A percentile compares a stretch with the other conserved stretches of the same genome.
These are phyloP conservation scores for Drosophila neonasuta DNA, from an alignment of 2,888 invertebrate genomes.

Conservation along the genomic window DNA sequence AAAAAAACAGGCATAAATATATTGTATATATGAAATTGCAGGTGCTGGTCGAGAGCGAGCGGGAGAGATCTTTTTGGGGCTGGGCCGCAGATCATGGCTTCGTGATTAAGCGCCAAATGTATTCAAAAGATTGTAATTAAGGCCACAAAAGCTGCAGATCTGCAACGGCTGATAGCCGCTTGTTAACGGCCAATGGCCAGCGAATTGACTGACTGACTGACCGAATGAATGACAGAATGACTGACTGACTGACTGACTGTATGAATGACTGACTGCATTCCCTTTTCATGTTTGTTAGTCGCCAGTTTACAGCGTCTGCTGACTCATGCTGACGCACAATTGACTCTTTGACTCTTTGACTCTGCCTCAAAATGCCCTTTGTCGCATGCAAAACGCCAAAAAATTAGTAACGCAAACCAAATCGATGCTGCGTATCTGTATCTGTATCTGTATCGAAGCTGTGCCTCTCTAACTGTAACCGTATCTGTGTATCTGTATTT, in stretches of 20 bases:
- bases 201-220: neutral
- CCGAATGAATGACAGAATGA: neutral
- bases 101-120: slow-evolving; percentile 78
- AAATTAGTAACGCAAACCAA: slow-evolving; percentile 67
- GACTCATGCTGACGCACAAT: slow-evolving; percentile 75
- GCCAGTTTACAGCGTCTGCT: slow-evolving; percentile 31
- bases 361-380: slow-evolving; percentile 44
- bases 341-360: slow-evolving; percentile 47
- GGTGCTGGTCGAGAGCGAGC: slow-evolving; percentile 18
- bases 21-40: slow-evolving; percentile 39
- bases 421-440: slow-evolving; percentile 38
- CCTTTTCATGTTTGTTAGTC: neutral
- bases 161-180: slow-evolving; percentile 71
- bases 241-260: slow-evolving; percentile 30
- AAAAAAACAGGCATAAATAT: neutral
- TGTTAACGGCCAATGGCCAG: slow-evolving; percentile 54
- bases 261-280: slow-evolving; percentile 44
- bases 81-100: slow-evolving; percentile 64
- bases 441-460: slow-evolving; percentile 11
- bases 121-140: slow-evolving; percentile 79
- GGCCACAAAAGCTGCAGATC: slow-evolving; percentile 76
- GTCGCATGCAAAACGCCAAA: slow-evolving; percentile 71
- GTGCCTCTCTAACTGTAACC: neutral
- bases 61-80: slow-evolving; percentile 20
- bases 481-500: slow-evolving; percentile 24